phyloP scores from a whole-genome alignment of 2,113 vertebrate genomes.

The Cinclus cinclus region DNA sequence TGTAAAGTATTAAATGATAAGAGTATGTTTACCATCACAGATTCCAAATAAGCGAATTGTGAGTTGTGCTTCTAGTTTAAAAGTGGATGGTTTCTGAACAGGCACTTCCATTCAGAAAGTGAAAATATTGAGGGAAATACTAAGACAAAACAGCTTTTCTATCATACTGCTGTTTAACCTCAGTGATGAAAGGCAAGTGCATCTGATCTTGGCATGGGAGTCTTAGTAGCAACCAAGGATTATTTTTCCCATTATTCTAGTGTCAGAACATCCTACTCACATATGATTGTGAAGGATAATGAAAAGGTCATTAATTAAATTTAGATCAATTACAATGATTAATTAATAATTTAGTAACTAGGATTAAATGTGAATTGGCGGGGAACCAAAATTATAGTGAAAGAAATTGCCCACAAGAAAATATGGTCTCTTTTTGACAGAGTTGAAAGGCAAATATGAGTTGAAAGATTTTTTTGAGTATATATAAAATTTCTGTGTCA shows the following conservation, averaged over 20 bases:
- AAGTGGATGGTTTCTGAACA: background rate
- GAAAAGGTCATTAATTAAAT: background rate
- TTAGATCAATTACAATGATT: background rate
- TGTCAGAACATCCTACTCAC: background rate
- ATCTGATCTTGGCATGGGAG: background rate
- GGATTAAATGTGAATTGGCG: background rate
- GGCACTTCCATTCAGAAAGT: background rate
- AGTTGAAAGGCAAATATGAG: slow-evolving; percentile 13
- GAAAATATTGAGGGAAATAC: background rate
- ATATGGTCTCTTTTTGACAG: background rate
- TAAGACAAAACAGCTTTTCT: background rate
- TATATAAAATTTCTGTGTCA: slow-evolving; percentile 10
- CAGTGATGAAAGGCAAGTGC: background rate
- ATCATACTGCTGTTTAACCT: background rate
- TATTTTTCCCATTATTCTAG: background rate
- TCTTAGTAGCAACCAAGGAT: background rate
- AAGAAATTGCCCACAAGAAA: background rate
- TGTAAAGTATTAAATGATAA: background rate
- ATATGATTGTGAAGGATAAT: background rate
- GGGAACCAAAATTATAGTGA: background rate
- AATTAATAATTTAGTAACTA: slow-evolving; percentile 6
- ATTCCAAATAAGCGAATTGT: background rate
- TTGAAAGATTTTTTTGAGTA: background rate
- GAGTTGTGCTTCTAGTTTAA: background rate
- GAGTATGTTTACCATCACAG: background rate